Evolutionary conservation across 1,140 invertebrate genomes (phyloP), one percentile per base, ranked within the genome.

Genomic region (Sycophila sp.): DNA sequence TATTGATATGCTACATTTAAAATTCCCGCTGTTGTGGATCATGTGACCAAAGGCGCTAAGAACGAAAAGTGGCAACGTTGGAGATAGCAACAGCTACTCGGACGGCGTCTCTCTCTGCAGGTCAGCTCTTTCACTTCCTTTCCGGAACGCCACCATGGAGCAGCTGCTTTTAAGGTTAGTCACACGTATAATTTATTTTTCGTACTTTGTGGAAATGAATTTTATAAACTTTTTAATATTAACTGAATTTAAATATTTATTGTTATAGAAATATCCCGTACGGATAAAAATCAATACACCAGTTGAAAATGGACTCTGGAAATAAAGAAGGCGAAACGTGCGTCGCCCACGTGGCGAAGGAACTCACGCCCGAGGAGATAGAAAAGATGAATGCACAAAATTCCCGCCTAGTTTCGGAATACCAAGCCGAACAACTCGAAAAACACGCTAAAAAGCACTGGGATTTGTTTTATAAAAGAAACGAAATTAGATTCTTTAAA

Each of bases 391-490:
- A 87, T 40, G 83, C 84, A 0, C 94, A 95, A 85, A 88, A 96
- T 80, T 88, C 87, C 1, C 87, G 93, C 13, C 75, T 94, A 8
- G 90, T 98, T 1, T 84, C 89, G 0, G 88, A 91, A 72, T 94
- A 93, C 84, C 94, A 94, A 80, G 94, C 94, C 32, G 86, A 89
- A 5, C 92, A 94, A 82, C 78, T 99, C 22, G 97, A 99, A 86
- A 86, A 83, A 53, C 91, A 99, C 77, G 94, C 96, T 0, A 92
- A 93, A 78, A 94, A 95, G 74, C 92, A 99, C 83, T 99, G 98
- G 98, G 98, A 99, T 86, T 87, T 97, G 53, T 99, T 99, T 86
- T 99, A 99, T 81, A 98, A 99, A 85, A 87, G 96, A 71, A 97
- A 97, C 81, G 92, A 94, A 75, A 92, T 90, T 0, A 88, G 92